A percentile compares a stretch with the other conserved stretches of the same genome.
Evolutionary conservation across 2,113 vertebrate genomes (phyloP).

Genomic region (Hypocryptadius cinnamomeus): DNA sequence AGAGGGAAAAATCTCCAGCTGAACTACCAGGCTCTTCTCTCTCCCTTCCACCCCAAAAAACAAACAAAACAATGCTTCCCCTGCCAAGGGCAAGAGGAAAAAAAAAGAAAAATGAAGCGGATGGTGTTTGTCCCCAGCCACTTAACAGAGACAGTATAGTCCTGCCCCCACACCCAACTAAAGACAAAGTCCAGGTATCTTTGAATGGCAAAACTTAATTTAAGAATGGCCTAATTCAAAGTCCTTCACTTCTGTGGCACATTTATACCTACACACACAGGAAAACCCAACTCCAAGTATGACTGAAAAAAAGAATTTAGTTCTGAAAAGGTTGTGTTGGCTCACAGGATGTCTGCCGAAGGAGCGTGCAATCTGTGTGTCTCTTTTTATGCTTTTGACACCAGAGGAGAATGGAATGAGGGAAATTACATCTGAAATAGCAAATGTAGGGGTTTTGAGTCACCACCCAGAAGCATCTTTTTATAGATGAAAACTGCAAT

Average conservation of each 20-base stretch:
- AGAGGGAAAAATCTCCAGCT: neutral
- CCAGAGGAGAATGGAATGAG: constrained; percentile 25
- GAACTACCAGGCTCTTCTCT: neutral
- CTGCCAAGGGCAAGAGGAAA: neutral
- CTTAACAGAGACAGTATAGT: neutral
- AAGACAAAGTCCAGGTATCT: neutral
- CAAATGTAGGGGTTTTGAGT: constrained; percentile 53
- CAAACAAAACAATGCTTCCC: neutral
- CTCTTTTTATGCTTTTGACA: constrained; percentile 43
- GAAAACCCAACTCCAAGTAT: neutral
- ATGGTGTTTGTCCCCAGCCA: neutral
- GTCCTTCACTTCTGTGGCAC: neutral
- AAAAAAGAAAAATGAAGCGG: neutral
- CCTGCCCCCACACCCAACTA: neutral
- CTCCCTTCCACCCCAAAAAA: accelerated
- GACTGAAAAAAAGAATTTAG: neutral
- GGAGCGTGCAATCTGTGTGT: neutral
- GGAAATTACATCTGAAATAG: constrained; percentile 53
- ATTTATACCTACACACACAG: neutral
- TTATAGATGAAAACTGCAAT: constrained; percentile 57
- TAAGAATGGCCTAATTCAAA: neutral
- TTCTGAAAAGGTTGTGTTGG: constrained; percentile 5
- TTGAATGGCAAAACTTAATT: neutral
- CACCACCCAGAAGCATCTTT: constrained; percentile 51
- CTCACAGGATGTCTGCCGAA: neutral